These are phyloP conservation scores for Reinhardtius hippoglossoides DNA, from an alignment of 2,113 vertebrate species.

Conservation along the genomic window DNA sequence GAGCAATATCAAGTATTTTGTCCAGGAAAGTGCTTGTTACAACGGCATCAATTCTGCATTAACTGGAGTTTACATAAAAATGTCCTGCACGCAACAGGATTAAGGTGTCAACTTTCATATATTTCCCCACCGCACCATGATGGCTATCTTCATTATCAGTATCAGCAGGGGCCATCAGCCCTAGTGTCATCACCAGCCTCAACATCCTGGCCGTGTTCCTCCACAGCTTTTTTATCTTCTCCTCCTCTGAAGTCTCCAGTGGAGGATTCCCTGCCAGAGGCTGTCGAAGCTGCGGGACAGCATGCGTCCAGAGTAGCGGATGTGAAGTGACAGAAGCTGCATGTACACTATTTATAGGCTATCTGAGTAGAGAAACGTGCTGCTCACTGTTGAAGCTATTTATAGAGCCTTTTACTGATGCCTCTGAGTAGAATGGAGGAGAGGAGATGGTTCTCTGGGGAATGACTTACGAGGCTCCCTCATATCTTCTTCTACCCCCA, in stretches of 20 bases:
- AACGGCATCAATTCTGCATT: constrained; percentile 11
- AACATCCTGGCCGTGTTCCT: constrained; percentile 40
- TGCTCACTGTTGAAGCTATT: constrained; percentile 73
- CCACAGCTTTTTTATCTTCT: constrained; percentile 53
- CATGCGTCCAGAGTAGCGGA: constrained; percentile 50
- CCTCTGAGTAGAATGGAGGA: constrained; percentile 56
- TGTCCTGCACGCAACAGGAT: background rate
- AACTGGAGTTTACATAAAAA: constrained; percentile 11
- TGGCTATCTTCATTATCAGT: constrained; percentile 41
- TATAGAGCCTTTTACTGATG: constrained; percentile 78
- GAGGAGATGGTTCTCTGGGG: constrained; percentile 62
- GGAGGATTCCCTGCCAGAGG: constrained; percentile 64
- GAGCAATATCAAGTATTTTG: background rate
- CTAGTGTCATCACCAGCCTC: constrained; percentile 16
- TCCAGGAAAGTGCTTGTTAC: background rate
- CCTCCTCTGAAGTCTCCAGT: constrained; percentile 46
- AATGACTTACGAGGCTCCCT: constrained; percentile 70
- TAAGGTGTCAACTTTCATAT: constrained; percentile 27
- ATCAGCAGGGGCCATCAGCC: constrained; percentile 24
- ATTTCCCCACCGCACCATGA: constrained; percentile 24
- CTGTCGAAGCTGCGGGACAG: constrained; percentile 48
- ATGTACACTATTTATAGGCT: constrained; percentile 76
- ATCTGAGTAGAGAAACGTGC: constrained; percentile 71
- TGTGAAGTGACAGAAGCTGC: constrained; percentile 75
- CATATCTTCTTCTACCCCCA: constrained; percentile 49